Base-by-base conservation (phyloP, 2,888 invertebrate genomes). In the Cantharis nigra region DNA sequence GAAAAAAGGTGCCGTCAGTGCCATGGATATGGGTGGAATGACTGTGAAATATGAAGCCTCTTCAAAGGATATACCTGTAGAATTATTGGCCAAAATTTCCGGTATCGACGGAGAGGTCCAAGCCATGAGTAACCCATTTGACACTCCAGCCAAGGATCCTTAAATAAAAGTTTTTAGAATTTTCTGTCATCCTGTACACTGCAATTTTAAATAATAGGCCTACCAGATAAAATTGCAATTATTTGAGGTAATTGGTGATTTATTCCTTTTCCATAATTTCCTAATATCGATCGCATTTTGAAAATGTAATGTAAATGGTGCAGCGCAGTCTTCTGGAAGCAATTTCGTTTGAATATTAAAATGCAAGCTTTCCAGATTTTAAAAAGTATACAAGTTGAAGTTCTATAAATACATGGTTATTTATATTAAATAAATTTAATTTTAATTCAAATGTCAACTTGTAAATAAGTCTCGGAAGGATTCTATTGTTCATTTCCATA, bases 31-130 rank as follows among this genome's bases (percentile, higher is more conserved):
- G 11, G 82, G 80, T 14, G 81, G 80, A 18, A 83, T 76, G 3
- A 83, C 81, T 9, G 81, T 81, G n/a, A 83, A 74, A 70, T 83
- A 83, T 1, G 82, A 83, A 3, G 80, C 80, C 69, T 80, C 80
- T 64, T 81, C 81, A 3, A 80, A 74, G 7, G 79, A 70, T 13
- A 83, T 79, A 63, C 80, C 20, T 69, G 70, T 75, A 0, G 72
- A 70, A 64, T 70, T 70, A 18, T 64, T 18, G 5, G 70, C 63
- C 2, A 72, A n/a, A 49, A 76, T 18, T 64, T 64, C n/a, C 1
- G 76, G 76, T 64, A 76, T 76, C 23, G 76, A 72, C 0, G 72
- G 76, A 14, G 76, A 72, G 11, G 76, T 72, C 76, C 76, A 76
- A 11, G 72, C 63, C 23, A 76, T 64, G 28, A 72, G 16, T n/a